Base-by-base conservation (phyloP, 2,888 invertebrate species). In the Coecobrya sp. region DNA sequence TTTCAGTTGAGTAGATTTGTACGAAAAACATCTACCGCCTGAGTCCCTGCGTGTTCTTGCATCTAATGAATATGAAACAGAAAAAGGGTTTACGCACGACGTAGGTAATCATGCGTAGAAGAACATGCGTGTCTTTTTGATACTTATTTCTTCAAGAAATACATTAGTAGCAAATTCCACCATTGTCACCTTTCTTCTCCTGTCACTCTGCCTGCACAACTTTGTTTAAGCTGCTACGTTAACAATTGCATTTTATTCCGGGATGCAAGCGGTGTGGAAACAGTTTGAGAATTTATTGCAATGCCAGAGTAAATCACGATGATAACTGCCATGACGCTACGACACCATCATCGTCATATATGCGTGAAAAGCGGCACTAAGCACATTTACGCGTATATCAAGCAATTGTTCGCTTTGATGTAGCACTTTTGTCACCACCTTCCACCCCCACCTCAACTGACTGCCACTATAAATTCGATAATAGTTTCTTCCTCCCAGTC, bases 231-330 rank as follows among this genome's bases (percentile, higher is more conserved):
- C n/a, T 52, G 22, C 27, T 65, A n/a, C n/a, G n/a, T n/a, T n/a
- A n/a, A n/a, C n/a, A n/a, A n/a, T n/a, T n/a, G n/a, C n/a, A n/a
- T n/a, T n/a, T n/a, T n/a, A n/a, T n/a, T n/a, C n/a, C n/a, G n/a
- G n/a, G n/a, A n/a, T n/a, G n/a, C n/a, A n/a, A n/a, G n/a, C n/a
- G 27, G 0, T 19, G 16, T 11, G 68, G 30, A 30, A 25, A 62
- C 25, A 68, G 13, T 68, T 42, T 22, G 45, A 76, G 76, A 76
- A 76, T 76, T 76, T 76, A 49, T 76, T 76, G 2, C 45, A 76
- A 42, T 45, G 76, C 4, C 76, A 13, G 76, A 76, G 76, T 76
- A 76, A 76, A 76, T 76, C 76, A 76, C 76, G 76, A 45, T 76
- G 76, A 76, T 76, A 76, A 76, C 42, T 76, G 76, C 45, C 76